phyloP scores from a whole-genome alignment of 2,888 invertebrate species.

The Hirtodrosophila duncani region DNA sequence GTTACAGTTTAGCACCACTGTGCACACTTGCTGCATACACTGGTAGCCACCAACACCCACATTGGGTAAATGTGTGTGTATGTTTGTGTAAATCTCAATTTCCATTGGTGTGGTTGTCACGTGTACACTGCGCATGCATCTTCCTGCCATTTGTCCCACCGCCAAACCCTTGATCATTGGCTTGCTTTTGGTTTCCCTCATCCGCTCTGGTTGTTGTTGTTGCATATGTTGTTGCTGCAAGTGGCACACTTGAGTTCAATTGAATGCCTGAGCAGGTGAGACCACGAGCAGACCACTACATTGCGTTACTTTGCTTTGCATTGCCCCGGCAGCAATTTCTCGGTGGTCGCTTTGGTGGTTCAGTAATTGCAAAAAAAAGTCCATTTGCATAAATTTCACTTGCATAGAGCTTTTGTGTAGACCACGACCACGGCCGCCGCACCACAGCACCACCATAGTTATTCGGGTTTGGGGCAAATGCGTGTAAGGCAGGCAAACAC shows the following conservation, averaged over 20 bases:
- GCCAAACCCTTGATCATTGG: neutral
- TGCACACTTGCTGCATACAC: no score
- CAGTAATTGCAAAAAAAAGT: constrained; percentile 56
- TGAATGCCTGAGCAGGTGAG: constrained; percentile 50
- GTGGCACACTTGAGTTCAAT: constrained; percentile 70
- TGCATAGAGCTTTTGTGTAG: no score
- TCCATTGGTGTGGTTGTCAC: constrained; percentile 50
- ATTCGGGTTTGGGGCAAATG: no score
- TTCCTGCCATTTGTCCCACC: neutral
- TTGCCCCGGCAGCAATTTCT: neutral
- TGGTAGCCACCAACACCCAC: no score
- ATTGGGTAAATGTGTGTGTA: no score
- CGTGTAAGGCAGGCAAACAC: no score
- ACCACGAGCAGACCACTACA: constrained; percentile 45
- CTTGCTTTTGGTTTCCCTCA: no score
- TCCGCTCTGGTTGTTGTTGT: neutral
- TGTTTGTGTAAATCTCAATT: constrained; percentile 58
- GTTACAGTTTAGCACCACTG: no score
- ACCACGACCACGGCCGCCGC: no score
- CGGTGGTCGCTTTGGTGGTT: constrained; percentile 2
- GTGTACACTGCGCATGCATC: constrained; percentile 33
- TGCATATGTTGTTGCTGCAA: constrained; percentile 34
- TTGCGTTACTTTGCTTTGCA: constrained; percentile 35
- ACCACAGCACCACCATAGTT: constrained; percentile 1
- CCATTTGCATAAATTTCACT: constrained; percentile 69